phyloP scores from a whole-genome alignment of 2,113 vertebrate genomes.

The Poeciliopsis retropinna region DNA sequence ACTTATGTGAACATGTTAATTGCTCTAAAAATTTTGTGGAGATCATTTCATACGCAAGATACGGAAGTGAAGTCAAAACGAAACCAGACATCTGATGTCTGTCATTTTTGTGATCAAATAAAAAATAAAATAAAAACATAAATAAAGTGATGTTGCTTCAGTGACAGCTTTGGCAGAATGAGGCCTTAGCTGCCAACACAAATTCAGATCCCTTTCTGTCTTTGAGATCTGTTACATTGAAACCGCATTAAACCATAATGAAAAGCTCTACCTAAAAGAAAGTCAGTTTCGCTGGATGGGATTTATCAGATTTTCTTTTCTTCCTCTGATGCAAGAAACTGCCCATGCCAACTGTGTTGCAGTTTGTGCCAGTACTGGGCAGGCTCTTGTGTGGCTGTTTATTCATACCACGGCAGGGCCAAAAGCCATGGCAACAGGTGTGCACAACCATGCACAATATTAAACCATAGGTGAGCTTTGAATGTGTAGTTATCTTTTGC shows the following conservation, averaged over 20 bases:
- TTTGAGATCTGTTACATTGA: conserved; percentile 24
- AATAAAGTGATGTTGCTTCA: neutral
- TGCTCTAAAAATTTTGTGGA: neutral
- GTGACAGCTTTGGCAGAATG: neutral
- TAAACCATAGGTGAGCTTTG: neutral
- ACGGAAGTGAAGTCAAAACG: neutral
- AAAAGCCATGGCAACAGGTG: conserved; percentile 60
- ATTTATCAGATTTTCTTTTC: conserved; percentile 11
- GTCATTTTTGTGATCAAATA: neutral
- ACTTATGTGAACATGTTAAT: neutral
- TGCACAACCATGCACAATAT: conserved; percentile 47
- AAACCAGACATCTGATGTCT: conserved; percentile 3
- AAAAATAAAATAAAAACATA: no score
- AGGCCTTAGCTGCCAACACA: conserved; percentile 36
- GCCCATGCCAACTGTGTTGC: conserved; percentile 35
- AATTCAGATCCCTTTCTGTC: conserved; percentile 25
- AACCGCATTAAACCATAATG: conserved; percentile 32
- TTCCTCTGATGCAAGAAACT: conserved; percentile 29
- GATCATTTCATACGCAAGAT: no score
- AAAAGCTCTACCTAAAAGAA: conserved; percentile 37
- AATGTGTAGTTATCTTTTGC: conserved; percentile 2
- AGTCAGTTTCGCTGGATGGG: conserved; percentile 10
- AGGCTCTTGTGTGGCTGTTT: conserved; percentile 26
- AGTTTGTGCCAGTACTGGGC: conserved; percentile 17
- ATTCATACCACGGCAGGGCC: conserved; percentile 22